phyloP scores from a whole-genome alignment of 2,888 invertebrate species.

The Eupeodes latifasciatus region DNA sequence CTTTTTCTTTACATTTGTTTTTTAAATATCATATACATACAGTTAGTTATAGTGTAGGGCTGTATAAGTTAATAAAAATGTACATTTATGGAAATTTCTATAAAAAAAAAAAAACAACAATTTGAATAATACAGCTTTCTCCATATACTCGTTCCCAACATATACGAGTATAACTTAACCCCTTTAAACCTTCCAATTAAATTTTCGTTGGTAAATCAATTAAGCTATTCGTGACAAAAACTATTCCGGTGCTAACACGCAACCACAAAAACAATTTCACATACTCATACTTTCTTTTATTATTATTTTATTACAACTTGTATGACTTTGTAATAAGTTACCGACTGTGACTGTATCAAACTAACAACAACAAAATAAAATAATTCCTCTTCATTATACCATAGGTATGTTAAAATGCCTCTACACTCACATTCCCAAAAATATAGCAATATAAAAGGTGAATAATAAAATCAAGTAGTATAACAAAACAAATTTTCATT shows the following conservation, averaged over 20 bases:
- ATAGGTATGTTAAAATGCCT: slow-evolving; percentile 14
- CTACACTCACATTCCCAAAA: background rate
- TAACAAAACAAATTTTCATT: background rate
- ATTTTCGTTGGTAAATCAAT: slow-evolving; percentile 52
- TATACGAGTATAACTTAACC: background rate
- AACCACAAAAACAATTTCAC: slow-evolving; percentile 48
- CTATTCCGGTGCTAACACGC: slow-evolving; percentile 52
- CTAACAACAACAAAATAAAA: background rate
- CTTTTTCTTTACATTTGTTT: too few relatives aligned
- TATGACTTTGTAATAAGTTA: slow-evolving; percentile 48
- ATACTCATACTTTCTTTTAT: background rate
- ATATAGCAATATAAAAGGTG: background rate
- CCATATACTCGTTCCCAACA: background rate
- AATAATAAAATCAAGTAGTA: slow-evolving; percentile 40
- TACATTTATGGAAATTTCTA: too few relatives aligned
- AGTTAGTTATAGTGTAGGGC: too few relatives aligned
- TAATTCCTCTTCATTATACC: slow-evolving; percentile 19
- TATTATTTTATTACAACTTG: slow-evolving; percentile 36
- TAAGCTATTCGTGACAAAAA: slow-evolving; percentile 57
- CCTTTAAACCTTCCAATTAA: slow-evolving; percentile 11
- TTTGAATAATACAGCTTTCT: too few relatives aligned
- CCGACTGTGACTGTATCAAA: slow-evolving; percentile 39
- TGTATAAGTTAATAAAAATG: too few relatives aligned
- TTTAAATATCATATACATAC: too few relatives aligned
- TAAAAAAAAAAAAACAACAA: too few relatives aligned